Conservation (phyloP, 2,113 vertebrate genomes). For the Chaetops frenatus region DNA sequence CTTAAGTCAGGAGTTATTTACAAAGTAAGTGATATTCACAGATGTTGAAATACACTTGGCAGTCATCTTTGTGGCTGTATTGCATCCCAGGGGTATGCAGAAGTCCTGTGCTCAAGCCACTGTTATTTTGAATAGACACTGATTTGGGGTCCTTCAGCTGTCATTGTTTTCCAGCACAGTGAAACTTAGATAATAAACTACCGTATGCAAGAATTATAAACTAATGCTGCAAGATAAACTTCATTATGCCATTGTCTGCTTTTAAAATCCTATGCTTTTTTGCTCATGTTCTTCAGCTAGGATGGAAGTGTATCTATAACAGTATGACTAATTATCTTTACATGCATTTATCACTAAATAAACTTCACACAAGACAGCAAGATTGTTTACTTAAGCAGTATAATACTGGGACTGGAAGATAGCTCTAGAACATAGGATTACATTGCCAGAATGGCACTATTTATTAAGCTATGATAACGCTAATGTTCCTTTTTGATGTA, state of each 20-base stretch:
- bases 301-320: conserved; percentile 4
- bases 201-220: neutral
- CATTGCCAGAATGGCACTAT: conserved; percentile 75
- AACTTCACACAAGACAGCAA: conserved; percentile 76
- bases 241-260: neutral
- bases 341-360: conserved; percentile 76
- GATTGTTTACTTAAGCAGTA: conserved; percentile 81
- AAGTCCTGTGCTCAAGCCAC: neutral
- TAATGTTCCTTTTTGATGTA: conserved; percentile 81
- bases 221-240: neutral
- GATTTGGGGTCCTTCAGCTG: neutral
- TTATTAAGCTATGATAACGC: conserved; percentile 81
- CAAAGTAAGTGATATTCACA: neutral
- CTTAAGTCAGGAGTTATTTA: neutral
- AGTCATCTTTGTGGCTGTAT: neutral
- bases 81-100: neutral
- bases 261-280: conserved; percentile 46
- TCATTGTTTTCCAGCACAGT: neutral
- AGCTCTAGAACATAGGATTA: conserved; percentile 73
- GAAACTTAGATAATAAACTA: neutral
- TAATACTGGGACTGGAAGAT: conserved; percentile 74
- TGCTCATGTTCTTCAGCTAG: neutral
- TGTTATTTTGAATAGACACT: neutral
- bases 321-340: conserved; percentile 68
- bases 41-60: neutral